A percentile compares a stretch with the other conserved stretches of the same genome.
phyloP scores from a whole-genome alignment of 64 coral and sea anemone species.

The Anthopleura sola region DNA sequence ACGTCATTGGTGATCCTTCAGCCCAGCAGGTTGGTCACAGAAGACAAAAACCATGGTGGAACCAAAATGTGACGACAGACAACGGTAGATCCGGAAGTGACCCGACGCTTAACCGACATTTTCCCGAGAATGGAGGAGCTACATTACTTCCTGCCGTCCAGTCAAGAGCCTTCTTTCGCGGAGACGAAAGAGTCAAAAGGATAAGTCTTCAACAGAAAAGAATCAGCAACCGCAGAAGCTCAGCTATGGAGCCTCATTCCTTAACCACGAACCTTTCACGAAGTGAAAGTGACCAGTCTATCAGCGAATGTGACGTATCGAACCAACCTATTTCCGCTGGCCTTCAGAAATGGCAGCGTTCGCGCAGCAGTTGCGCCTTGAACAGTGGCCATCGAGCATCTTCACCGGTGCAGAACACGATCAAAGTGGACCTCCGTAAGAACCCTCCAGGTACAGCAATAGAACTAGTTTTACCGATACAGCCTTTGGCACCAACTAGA shows the following conservation, averaged over 20 bases:
- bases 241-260: neutral
- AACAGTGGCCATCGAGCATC: neutral
- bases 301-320: neutral
- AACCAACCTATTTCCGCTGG: neutral
- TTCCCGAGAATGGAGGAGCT: neutral
- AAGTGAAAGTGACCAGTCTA: conserved; percentile 27
- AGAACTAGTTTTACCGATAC: conserved; percentile 13
- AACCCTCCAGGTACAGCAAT: conserved; percentile 6
- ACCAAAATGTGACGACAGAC: neutral
- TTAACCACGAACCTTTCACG: neutral
- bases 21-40: neutral
- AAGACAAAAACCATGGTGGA: conserved; percentile 7
- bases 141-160: neutral
- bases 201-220: conserved; percentile 15
- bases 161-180: neutral
- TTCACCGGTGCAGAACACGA: conserved; percentile 1
- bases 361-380: neutral
- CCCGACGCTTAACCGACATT: neutral
- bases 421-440: conserved; percentile 14
- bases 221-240: neutral
- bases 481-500: conserved; percentile 6
- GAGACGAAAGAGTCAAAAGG: conserved; percentile 13
- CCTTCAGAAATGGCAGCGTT: conserved; percentile 26
- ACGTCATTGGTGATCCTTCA: neutral
- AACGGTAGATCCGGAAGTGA: neutral